These are phyloP conservation scores for Donacobius atricapilla DNA, from an alignment of 2,113 vertebrate genomes.

Conservation along the genomic window DNA sequence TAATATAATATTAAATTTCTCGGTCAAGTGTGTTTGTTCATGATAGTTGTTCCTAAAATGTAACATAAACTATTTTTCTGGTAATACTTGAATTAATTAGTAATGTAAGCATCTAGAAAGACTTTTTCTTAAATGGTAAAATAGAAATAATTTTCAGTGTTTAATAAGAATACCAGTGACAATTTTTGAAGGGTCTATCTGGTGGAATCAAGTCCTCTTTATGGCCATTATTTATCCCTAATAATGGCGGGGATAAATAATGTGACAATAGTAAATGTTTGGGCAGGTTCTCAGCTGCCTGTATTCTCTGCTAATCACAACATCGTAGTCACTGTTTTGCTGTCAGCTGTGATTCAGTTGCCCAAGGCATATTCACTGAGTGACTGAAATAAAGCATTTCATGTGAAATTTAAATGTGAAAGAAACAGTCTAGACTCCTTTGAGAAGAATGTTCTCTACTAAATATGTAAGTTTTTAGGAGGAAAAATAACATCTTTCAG, in stretches of 20 bases:
- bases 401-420: constrained; percentile 65
- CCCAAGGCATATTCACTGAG: constrained; percentile 62
- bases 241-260: constrained; percentile 67
- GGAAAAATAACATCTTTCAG: background rate
- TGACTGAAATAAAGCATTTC: constrained; percentile 71
- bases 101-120: background rate
- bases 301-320: constrained; percentile 76
- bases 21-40: background rate
- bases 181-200: background rate
- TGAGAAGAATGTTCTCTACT: background rate
- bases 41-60: background rate
- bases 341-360: constrained; percentile 72
- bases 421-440: constrained; percentile 20
- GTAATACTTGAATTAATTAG: background rate
- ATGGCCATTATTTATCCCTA: constrained; percentile 64
- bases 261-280: constrained; percentile 68
- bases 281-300: constrained; percentile 64
- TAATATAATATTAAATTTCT: constrained; percentile 3
- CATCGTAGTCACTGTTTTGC: constrained; percentile 78
- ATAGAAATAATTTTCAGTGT: background rate
- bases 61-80: background rate
- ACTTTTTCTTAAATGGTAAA: background rate
- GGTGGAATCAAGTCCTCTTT: constrained; percentile 41
- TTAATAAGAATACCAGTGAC: background rate
- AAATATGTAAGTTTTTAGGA: background rate